Conservation (phyloP, 1,140 invertebrate species). For the Dinothrombium tinctorium region DNA sequence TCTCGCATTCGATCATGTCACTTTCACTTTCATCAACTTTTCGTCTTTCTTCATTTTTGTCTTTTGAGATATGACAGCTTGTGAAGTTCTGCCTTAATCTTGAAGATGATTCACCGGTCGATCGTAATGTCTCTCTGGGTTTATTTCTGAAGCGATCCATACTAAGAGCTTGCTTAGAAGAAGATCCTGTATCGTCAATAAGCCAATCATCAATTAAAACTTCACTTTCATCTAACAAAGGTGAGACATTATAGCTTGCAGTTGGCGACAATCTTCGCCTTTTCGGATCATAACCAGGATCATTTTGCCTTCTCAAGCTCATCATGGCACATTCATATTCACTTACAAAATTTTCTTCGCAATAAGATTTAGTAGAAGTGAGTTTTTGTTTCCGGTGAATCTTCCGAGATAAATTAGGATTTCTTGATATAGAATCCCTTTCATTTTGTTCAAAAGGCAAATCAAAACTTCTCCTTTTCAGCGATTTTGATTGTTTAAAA, state of each 20-base stretch:
- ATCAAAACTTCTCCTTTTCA: neutral
- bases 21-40: neutral
- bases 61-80: neutral
- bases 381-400: neutral
- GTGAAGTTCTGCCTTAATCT: neutral
- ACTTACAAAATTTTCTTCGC: neutral
- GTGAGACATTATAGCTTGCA: neutral
- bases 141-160: neutral
- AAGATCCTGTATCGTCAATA: neutral
- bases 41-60: neutral
- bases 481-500: slow-evolving; percentile 47
- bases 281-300: neutral
- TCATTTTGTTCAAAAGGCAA: neutral
- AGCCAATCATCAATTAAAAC: neutral
- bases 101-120: neutral
- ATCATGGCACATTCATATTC: neutral
- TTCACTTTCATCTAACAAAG: slow-evolving; percentile 1
- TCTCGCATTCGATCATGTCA: neutral
- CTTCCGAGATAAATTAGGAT: neutral
- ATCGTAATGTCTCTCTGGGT: neutral
- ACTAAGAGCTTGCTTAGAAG: neutral
- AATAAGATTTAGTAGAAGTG: neutral
- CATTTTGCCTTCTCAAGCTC: neutral
- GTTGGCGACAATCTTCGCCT: neutral
- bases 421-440: neutral